A percentile compares a stretch with the other conserved stretches of the same genome.
Evolutionary conservation across 2,888 invertebrate species (phyloP).

Genomic region (Nesidiocoris tenuis): DNA sequence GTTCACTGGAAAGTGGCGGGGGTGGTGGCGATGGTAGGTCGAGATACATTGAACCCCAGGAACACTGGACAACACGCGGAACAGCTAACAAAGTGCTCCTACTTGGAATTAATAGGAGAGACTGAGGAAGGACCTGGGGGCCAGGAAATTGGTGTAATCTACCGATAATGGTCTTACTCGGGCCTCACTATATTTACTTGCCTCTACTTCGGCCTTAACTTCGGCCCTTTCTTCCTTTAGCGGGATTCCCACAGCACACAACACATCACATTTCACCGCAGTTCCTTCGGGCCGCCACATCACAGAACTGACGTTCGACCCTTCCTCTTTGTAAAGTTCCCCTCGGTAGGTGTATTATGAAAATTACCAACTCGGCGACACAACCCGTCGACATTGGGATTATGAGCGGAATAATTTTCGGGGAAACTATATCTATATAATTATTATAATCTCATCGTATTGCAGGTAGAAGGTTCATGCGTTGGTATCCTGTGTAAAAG

Average conservation of each 20-base stretch:
- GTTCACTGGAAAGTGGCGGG: neutral
- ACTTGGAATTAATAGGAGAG: conserved; percentile 26
- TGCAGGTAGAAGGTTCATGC: too few species aligned
- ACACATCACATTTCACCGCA: neutral
- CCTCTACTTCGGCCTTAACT: neutral
- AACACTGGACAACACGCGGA: conserved; percentile 6
- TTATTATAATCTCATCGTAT: too few species aligned
- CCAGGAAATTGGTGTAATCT: conserved; percentile 38
- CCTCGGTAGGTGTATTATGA: too few species aligned
- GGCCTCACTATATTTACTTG: conserved; percentile 26
- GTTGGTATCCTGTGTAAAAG: too few species aligned
- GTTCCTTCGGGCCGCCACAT: neutral
- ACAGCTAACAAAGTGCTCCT: conserved; percentile 17
- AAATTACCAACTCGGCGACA: too few species aligned
- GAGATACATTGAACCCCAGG: conserved; percentile 16
- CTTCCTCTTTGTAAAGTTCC: neutral
- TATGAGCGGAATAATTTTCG: too few species aligned
- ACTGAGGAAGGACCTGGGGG: neutral
- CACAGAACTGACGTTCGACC: neutral
- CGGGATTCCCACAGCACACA: neutral
- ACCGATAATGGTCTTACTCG: conserved; percentile 39
- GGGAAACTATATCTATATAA: too few species aligned
- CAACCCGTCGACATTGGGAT: too few species aligned
- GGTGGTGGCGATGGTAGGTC: neutral
- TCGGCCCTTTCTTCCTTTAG: neutral